A percentile compares a stretch with the other conserved stretches of the same genome.
These are phyloP conservation scores for Dolichoris vasculosae DNA, from an alignment of 1,140 invertebrate genomes.

Conservation along the genomic window DNA sequence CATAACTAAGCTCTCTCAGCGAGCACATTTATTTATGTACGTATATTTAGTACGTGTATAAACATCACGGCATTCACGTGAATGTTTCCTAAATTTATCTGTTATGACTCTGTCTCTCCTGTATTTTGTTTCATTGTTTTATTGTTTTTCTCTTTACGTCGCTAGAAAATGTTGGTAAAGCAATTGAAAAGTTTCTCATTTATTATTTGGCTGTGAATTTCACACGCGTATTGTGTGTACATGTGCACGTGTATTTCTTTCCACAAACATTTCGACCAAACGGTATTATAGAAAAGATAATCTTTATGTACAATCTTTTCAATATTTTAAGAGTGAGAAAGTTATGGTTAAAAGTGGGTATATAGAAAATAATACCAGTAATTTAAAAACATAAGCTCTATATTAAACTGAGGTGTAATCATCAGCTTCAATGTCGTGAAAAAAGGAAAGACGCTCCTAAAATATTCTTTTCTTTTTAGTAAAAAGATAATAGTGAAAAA, in stretches of 20 bases:
- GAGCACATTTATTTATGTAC: too few species aligned
- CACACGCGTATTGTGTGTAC: background rate
- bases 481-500: background rate
- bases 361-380: background rate
- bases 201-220: background rate
- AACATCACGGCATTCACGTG: background rate
- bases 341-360: background rate
- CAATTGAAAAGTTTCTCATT: slow-evolving; percentile 4
- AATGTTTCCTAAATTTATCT: background rate
- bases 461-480: background rate
- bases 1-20: too few species aligned
- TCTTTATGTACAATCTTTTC: slow-evolving; percentile 8
- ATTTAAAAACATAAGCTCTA: background rate
- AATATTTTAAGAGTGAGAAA: background rate
- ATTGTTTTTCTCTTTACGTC: slow-evolving; percentile 9
- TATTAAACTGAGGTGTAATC: background rate
- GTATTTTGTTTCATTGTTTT: background rate
- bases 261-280: background rate
- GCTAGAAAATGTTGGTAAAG: background rate
- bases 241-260: background rate
- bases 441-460: background rate
- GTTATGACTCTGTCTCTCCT: background rate
- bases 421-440: background rate
- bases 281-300: background rate
- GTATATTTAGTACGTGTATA: too few species aligned